Evolutionary conservation across 1,140 invertebrate species (phyloP), one percentile per base, ranked within the genome.

Genomic region (Trissolcus basalis): DNA sequence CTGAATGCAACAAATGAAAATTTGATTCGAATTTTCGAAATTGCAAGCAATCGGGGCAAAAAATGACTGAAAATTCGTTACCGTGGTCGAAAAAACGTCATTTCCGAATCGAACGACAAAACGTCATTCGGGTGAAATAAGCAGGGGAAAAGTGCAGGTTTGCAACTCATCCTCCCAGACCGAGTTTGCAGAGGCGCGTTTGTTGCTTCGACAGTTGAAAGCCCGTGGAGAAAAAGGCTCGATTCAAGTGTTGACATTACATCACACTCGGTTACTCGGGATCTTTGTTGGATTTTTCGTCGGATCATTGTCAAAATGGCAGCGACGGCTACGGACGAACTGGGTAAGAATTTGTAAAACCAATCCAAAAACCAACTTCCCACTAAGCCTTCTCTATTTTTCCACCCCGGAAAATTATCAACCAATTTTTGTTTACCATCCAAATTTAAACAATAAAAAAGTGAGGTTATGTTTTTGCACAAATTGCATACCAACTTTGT

Each of bases 311-410:
- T 55, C 82, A 87, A 88, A 84, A 90, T 90, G 89, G 89, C 89
- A 84, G 85, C 83, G 53, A 59, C 41, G 47, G 85, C 87, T 72
- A 88, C 88, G 53, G 88, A 90, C 65, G 89, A 90, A 81, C 80
- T 90, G 76, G 86, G 89, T 90, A 84, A 89, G 87, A 88, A 75
- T 1, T 4, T 27, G 19, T 3, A 27, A 27, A 27, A 27, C 6
- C 27, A 43, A 1, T 19, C 15, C 6, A 4, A 13, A 19, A 11
- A 16, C n/a, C n/a, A n/a, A n/a, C n/a, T n/a, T n/a, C n/a, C n/a
- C n/a, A n/a, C n/a, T n/a, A n/a, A n/a, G n/a, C n/a, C n/a, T n/a
- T n/a, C n/a, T n/a, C n/a, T n/a, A n/a, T n/a, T n/a, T n/a, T n/a
- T n/a, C n/a, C n/a, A n/a, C n/a, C n/a, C n/a, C n/a, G n/a, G n/a